A percentile compares a stretch with the other conserved stretches of the same genome.
phyloP scores from a whole-genome alignment of 2,888 invertebrate species.

The Desoria tigrina region DNA sequence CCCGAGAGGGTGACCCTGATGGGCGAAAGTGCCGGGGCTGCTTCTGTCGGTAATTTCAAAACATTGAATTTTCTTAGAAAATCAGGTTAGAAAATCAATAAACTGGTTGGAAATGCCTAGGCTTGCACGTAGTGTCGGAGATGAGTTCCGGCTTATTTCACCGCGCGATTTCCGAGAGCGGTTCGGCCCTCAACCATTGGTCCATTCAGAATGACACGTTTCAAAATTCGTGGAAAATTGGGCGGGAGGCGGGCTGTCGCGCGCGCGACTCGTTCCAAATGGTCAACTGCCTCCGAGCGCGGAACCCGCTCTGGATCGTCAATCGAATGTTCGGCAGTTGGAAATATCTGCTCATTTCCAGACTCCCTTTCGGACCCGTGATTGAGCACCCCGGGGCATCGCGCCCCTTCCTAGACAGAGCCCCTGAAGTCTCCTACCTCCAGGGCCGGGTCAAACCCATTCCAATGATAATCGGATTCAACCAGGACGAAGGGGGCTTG shows the following conservation, averaged over 20 bases:
- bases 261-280: conserved; percentile 10
- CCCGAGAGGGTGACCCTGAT: background rate
- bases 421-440: conserved; percentile 20
- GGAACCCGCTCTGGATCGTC: conserved; percentile 14
- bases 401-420: conserved; percentile 15
- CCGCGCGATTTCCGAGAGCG: conserved; percentile 7
- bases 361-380: conserved; percentile 21
- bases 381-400: conserved; percentile 2
- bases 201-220: conserved; percentile 23
- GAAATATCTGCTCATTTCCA: conserved; percentile 9
- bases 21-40: conserved; percentile 10
- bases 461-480: conserved; percentile 20
- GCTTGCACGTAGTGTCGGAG: conserved; percentile 11
- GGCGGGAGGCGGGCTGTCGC: conserved; percentile 14
- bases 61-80: background rate
- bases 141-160: conserved; percentile 11
- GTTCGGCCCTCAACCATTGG: conserved; percentile 20
- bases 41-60: background rate
- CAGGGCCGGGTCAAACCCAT: conserved; percentile 3
- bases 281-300: conserved; percentile 17
- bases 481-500: conserved; percentile 19
- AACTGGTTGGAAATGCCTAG: conserved; percentile 5
- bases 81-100: background rate
- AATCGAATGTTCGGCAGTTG: conserved; percentile 6
- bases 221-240: conserved; percentile 16